Evolutionary conservation across 2,113 vertebrate species (phyloP), one percentile per base, ranked within the genome.

Genomic region (Gadus chalcogrammus): DNA sequence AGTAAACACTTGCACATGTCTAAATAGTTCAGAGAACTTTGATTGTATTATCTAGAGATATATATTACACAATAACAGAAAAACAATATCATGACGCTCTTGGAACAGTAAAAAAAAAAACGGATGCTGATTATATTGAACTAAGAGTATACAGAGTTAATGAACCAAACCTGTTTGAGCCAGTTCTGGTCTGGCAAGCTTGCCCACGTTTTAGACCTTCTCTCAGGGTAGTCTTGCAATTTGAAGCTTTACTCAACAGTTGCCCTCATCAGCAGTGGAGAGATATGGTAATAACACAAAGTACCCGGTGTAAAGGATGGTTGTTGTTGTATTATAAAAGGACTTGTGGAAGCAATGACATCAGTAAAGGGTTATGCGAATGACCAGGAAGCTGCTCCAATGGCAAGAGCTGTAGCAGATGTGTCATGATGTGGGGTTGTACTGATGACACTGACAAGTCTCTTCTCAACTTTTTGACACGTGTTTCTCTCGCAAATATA

Each of bases 151-250:
- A 91, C 88, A 92, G 90, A 90, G 91, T 90, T 91, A 92, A 91
- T 90, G 87, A 89, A 91, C 84, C 87, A 90, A 91, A 89, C 91
- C 86, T 87, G 84, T 85, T 86, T 68, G 81, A 89, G 87, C 89
- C 88, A 90, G 88, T 86, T 82, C 77, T 87, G 75, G 79, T 91
- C 87, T 91, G 89, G 87, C 87, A 87, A 86, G 90, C 90, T 91
- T 84, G 88, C 88, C 90, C 91, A 87, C 72, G 31, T 91, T 90
- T 85, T 91, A 91, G 90, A 91, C 82, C 87, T 92, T 92, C 87
- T 92, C 91, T 93, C 92, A 92, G 92, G 91, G 91, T 92, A 91
- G 90, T 91, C 91, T 89, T 88, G 87, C 89, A 90, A 91, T 84
- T 88, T 87, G 87, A 88, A 92, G 89, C 89, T 91, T 91, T 91